A percentile compares a stretch with the other conserved stretches of the same genome.
phyloP scores from a whole-genome alignment of 2,888 invertebrate species.

The Nemotelus pantherinus region DNA sequence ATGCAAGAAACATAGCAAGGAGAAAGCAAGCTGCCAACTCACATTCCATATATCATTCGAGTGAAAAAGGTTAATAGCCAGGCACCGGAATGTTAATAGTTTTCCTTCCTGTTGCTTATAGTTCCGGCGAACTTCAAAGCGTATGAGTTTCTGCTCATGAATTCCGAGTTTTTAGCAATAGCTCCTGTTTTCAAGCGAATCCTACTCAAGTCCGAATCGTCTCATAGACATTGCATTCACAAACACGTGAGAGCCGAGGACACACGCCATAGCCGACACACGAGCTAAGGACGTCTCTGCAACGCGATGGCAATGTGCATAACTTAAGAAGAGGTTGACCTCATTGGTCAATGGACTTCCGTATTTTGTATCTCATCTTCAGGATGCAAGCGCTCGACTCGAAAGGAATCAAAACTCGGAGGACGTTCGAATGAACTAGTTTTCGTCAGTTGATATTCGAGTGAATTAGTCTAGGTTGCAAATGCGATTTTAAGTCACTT shows the following conservation, averaged over 20 bases:
- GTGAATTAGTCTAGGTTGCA: no score
- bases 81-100: slow-evolving; percentile 56
- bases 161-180: neutral
- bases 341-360: slow-evolving; percentile 45
- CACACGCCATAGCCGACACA: neutral
- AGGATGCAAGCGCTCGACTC: slow-evolving; percentile 22
- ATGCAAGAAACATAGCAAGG: slow-evolving; percentile 36
- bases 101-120: slow-evolving; percentile 55
- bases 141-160: slow-evolving; percentile 38
- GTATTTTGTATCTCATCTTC: slow-evolving; percentile 39
- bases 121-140: slow-evolving; percentile 45
- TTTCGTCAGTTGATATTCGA: neutral
- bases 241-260: slow-evolving; percentile 24
- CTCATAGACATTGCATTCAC: slow-evolving; percentile 20
- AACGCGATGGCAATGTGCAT: slow-evolving; percentile 35
- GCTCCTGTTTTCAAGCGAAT: slow-evolving; percentile 3
- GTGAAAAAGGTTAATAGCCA: slow-evolving; percentile 55
- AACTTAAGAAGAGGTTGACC: slow-evolving; percentile 40
- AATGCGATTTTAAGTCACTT: no score
- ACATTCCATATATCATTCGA: slow-evolving; percentile 48
- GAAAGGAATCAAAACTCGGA: slow-evolving; percentile 29
- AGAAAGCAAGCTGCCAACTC: slow-evolving; percentile 34
- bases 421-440: slow-evolving; percentile 10
- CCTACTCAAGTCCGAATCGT: neutral
- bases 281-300: slow-evolving; percentile 26